These are phyloP conservation scores for Drosophila ambigua DNA, from an alignment of 1,140 invertebrate genomes.

Conservation along the genomic window DNA sequence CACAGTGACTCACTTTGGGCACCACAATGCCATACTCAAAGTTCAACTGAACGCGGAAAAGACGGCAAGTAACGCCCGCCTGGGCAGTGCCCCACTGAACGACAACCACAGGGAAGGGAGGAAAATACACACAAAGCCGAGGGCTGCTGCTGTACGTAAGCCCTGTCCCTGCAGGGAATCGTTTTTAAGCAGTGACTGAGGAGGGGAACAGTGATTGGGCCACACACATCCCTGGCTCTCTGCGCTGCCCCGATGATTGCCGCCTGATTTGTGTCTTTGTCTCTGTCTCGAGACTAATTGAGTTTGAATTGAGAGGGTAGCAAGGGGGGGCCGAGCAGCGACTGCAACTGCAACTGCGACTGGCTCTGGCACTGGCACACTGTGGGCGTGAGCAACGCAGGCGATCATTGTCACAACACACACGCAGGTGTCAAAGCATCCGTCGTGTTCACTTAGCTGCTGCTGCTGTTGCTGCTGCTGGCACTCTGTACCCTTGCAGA, in stretches of 20 bases:
- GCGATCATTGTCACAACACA: constrained; percentile 74
- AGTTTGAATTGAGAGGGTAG: constrained; percentile 56
- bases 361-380: constrained; percentile 6
- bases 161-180: too few species aligned
- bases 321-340: background rate
- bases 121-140: background rate
- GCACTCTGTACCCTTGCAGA: too few species aligned
- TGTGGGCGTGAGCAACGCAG: constrained; percentile 68
- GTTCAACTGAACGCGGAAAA: too few species aligned
- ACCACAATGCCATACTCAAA: background rate
- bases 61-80: too few species aligned
- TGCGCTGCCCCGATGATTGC: background rate
- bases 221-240: background rate
- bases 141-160: too few species aligned
- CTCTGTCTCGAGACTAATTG: constrained; percentile 61
- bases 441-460: constrained; percentile 66
- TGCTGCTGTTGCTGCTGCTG: constrained; percentile 8
- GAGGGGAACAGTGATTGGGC: too few species aligned
- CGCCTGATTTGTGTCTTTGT: constrained; percentile 7
- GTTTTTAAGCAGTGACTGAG: too few species aligned
- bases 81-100: background rate
- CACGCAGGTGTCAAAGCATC: constrained; percentile 79
- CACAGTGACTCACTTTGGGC: constrained; percentile 27
- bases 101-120: too few species aligned
- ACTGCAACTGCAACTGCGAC: background rate